phyloP scores from a whole-genome alignment of 1,140 invertebrate species.

The Copidosoma floridanum region DNA sequence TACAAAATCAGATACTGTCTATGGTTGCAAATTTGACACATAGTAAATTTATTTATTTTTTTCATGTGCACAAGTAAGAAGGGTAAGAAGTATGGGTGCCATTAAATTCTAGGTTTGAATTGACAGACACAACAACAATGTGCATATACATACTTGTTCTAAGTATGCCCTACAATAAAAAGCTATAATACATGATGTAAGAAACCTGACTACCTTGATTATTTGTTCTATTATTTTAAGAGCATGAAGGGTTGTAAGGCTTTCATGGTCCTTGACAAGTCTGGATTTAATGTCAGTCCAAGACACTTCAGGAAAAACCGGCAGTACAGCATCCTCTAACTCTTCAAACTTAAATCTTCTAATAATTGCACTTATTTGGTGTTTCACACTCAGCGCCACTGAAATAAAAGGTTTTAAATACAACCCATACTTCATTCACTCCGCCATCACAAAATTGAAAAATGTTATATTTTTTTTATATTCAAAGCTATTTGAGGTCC shows the following conservation, averaged over 20 bases:
- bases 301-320: constrained; percentile 42
- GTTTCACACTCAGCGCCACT: background rate
- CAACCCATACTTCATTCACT: too few species aligned
- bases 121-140: too few species aligned
- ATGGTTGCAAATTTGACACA: background rate
- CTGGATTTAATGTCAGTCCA: constrained; percentile 36
- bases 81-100: background rate
- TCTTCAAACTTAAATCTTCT: constrained; percentile 47
- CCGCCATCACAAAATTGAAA: too few species aligned
- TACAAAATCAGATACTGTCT: background rate
- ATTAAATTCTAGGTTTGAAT: background rate
- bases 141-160: background rate
- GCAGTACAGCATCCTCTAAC: constrained; percentile 37
- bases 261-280: constrained; percentile 37
- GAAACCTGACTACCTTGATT: constrained; percentile 30
- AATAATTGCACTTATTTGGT: constrained; percentile 22
- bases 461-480: too few species aligned
- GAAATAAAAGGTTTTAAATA: too few species aligned
- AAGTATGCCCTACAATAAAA: too few species aligned
- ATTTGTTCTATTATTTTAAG: constrained; percentile 28
- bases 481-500: too few species aligned
- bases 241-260: constrained; percentile 32
- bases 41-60: background rate
- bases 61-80: background rate
- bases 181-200: constrained; percentile 5